These are phyloP conservation scores for Hydropsyche tenuis DNA, from an alignment of 1,140 invertebrate genomes.

Conservation along the genomic window DNA sequence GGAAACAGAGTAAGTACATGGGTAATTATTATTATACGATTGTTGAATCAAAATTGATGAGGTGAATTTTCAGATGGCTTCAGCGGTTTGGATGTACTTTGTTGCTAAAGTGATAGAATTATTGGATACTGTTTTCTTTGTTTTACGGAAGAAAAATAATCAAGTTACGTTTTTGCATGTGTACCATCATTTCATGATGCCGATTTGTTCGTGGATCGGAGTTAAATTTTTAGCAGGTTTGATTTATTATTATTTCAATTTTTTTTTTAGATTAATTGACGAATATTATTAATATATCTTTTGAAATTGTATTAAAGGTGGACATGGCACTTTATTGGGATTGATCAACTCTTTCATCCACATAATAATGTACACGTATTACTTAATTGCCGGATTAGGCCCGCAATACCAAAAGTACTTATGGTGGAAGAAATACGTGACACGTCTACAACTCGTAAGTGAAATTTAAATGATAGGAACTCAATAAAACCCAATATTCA, in stretches of 20 bases:
- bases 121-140: conserved; percentile 82
- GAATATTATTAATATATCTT: conserved; percentile 4
- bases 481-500: conserved; percentile 16
- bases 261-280: not conserved
- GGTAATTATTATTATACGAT: not conserved
- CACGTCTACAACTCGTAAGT: conserved; percentile 85
- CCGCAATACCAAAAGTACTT: conserved; percentile 84
- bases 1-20: conserved; percentile 73
- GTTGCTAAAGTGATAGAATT: conserved; percentile 70
- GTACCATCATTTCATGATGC: conserved; percentile 74
- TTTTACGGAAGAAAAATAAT: conserved; percentile 76
- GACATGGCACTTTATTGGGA: conserved; percentile 81
- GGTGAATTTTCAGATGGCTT: conserved; percentile 63
- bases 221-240: conserved; percentile 75
- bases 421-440: conserved; percentile 96
- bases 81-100: conserved; percentile 70
- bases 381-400: conserved; percentile 84
- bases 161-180: conserved; percentile 79
- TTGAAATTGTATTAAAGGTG: conserved; percentile 63
- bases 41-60: not conserved
- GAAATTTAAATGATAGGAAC: conserved; percentile 52
- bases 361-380: conserved; percentile 90
- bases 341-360: conserved; percentile 89
- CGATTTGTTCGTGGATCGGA: conserved; percentile 82
- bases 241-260: not conserved